Evolutionary conservation across 2,888 invertebrate species (phyloP).

Genomic region (Drosophila crucigera): DNA sequence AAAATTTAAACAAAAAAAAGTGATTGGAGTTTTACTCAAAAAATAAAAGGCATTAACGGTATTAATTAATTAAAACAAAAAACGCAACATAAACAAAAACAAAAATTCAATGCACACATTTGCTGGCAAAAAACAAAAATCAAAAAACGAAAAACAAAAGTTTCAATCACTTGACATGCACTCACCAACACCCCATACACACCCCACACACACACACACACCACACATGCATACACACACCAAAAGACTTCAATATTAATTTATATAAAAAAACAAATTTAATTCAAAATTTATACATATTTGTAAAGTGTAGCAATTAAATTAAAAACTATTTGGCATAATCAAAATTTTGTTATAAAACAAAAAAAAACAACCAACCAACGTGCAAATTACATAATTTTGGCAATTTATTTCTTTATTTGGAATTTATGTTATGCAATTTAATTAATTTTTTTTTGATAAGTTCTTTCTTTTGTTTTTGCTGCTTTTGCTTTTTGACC

Average conservation of each 20-base stretch:
- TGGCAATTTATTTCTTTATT: constrained; percentile 43
- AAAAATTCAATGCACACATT: constrained; percentile 31
- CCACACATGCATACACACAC: constrained; percentile 40
- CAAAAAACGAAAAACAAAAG: constrained; percentile 24
- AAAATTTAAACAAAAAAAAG: constrained; percentile 53
- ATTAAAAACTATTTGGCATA: constrained; percentile 51
- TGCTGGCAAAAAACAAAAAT: constrained; percentile 34
- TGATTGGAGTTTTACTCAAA: constrained; percentile 80
- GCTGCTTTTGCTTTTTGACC: constrained; percentile 52
- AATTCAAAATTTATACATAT: constrained; percentile 46
- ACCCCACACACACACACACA: background rate
- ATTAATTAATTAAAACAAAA: constrained; percentile 57
- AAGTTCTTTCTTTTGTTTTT: constrained; percentile 32
- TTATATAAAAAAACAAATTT: constrained; percentile 38
- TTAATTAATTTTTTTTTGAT: constrained; percentile 31
- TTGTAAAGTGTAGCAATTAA: constrained; percentile 48
- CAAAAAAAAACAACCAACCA: constrained; percentile 39
- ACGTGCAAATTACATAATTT: constrained; percentile 51
- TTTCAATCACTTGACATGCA: constrained; percentile 64
- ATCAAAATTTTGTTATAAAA: constrained; percentile 65
- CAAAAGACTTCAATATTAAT: constrained; percentile 80
- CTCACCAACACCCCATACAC: constrained; percentile 15
- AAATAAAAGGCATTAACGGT: constrained; percentile 61
- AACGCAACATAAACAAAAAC: constrained; percentile 18
- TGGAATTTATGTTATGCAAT: constrained; percentile 51